Base-by-base conservation (phyloP, 2,113 vertebrate genomes). In the Suricata suricatta region DNA sequence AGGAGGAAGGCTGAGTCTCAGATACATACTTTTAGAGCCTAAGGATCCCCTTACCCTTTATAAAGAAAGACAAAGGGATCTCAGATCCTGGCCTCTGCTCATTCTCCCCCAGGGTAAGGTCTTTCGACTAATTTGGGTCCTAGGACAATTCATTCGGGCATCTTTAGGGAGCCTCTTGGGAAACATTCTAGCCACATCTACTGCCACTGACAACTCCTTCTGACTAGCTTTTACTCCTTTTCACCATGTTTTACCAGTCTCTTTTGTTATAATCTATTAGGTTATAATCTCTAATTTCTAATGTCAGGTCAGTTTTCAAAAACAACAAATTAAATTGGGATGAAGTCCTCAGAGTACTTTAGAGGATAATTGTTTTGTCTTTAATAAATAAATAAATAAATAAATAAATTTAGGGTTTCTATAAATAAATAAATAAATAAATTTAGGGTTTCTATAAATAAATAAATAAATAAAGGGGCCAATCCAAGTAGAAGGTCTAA, bases 341-440 rank as follows among this genome's bases (percentile, higher is more conserved):
- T 76, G 41, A 76, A 76, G 41, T 76, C 72, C 41, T 76, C 72
- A 76, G 23, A 76, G 72, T 96, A 92, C 11, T n/a, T 93, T 84
- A 57, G 41, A 64, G 92, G 84, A 96, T 87, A 97, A 96, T 54
- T 88, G 96, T 88, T 96, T 98, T 97, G 97, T 98, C 97, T 99
- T 98, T 98, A 97, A 54, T 17, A 98, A 98, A 98, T 96, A 98
- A 97, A 90, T 92, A 41, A 41, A 41, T 41, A 96, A 98, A 98
- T 98, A 98, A 99, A 99, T 99, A 99, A 99, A 99, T 98, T 88
- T 98, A 98, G 98, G 96, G 98, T 99, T 99, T 99, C 98, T 99
- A 98, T 98, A 98, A 41, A 41, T 41, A 41, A 41, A 41, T 41
- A 41, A 41, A 41, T 41, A 41, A 41, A 41, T 41, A 41, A 99